Conservation (phyloP, 2,113 vertebrate species). For the Azemiops feae region DNA sequence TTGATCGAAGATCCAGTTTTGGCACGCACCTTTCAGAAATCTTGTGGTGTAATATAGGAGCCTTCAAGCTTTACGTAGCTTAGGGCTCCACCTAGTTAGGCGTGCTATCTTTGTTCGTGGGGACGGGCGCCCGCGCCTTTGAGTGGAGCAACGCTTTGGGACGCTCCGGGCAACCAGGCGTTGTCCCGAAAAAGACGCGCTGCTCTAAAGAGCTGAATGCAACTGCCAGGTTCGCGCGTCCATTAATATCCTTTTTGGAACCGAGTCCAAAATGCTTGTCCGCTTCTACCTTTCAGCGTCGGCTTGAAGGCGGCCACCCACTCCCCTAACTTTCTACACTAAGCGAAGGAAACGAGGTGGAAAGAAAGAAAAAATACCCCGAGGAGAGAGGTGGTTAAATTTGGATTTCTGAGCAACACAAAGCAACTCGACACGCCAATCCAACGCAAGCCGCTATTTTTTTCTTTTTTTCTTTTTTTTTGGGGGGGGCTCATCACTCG, state of each 20-base stretch:
- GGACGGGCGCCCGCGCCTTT: neutral
- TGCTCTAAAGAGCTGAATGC: neutral
- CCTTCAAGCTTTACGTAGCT: neutral
- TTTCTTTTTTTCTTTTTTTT: neutral
- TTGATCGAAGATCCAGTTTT: neutral
- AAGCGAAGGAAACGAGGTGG: neutral
- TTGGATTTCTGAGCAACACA: neutral
- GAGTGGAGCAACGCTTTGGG: neutral
- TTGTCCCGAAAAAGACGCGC: neutral
- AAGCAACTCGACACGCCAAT: neutral
- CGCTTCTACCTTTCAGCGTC: neutral
- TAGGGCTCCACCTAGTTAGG: neutral
- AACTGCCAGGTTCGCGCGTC: neutral
- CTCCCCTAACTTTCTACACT: neutral
- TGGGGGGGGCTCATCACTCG: neutral
- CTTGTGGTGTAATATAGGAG: neutral
- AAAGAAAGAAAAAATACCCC: neutral
- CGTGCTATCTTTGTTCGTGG: neutral
- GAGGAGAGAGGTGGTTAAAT: neutral
- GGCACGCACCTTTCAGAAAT: neutral
- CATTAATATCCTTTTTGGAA: neutral
- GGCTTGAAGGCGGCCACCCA: neutral
- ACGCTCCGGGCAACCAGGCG: neutral
- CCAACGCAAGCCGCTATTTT: neutral
- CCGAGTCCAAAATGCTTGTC: neutral